A percentile compares a stretch with the other conserved stretches of the same genome.
Conservation (phyloP, 2,888 invertebrate genomes). For the Pammene fasciana region DNA sequence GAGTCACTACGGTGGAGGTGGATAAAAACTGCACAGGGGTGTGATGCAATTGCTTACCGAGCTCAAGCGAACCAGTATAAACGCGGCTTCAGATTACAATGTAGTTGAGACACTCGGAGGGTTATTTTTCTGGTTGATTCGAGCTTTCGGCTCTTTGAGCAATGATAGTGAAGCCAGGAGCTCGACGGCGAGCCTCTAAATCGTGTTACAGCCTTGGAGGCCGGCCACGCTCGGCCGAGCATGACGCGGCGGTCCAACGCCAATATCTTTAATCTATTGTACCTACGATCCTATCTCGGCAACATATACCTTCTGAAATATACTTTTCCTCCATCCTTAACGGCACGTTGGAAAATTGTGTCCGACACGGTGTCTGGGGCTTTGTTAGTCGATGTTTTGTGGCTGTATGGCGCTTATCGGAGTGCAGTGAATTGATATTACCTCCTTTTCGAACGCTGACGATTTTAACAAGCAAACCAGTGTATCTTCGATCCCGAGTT, state of each 20-base stretch:
- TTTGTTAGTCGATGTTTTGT: constrained; percentile 19
- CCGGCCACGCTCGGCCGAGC: constrained; percentile 72
- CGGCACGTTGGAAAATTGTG: constrained; percentile 31
- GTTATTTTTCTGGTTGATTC: neutral
- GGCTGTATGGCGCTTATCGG: constrained; percentile 21
- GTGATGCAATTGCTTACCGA: neutral
- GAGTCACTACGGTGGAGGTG: constrained; percentile 43
- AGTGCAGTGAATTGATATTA: neutral
- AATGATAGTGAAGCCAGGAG: constrained; percentile 45
- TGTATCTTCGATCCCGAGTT: neutral
- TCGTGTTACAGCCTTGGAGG: constrained; percentile 77
- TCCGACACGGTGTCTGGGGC: constrained; percentile 11
- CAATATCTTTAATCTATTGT: constrained; percentile 72
- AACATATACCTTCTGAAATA: constrained; percentile 43
- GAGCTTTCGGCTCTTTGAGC: neutral
- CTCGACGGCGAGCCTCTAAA: constrained; percentile 64
- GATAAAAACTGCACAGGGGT: constrained; percentile 55
- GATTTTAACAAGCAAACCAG: neutral
- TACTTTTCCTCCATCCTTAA: constrained; percentile 28
- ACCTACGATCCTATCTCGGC: constrained; percentile 50
- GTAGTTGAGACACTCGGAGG: neutral
- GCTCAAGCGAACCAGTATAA: neutral
- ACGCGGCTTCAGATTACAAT: neutral
- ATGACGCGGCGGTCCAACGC: constrained; percentile 68
- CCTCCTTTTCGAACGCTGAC: neutral